Conservation (phyloP, 2,113 vertebrate genomes). For the Strigops habroptila region DNA sequence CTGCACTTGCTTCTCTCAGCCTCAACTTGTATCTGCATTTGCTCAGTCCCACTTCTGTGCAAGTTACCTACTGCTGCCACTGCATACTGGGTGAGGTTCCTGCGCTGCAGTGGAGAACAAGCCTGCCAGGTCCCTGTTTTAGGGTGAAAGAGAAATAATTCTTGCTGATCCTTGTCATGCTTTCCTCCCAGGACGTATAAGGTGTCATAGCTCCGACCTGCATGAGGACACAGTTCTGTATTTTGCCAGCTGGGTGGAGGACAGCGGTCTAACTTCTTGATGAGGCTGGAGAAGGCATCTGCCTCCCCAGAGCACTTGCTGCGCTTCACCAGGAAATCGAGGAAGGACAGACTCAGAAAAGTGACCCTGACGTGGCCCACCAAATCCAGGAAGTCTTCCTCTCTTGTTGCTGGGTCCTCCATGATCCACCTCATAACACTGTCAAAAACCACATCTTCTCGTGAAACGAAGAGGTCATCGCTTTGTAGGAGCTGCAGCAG, state of each 20-base stretch:
- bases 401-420: constrained; percentile 71
- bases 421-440: constrained; percentile 79
- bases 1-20: background rate
- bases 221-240: constrained; percentile 18
- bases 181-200: constrained; percentile 84
- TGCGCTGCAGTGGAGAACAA: constrained; percentile 80
- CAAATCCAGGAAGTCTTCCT: constrained; percentile 81
- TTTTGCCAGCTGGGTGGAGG: constrained; percentile 78
- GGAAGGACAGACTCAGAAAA: constrained; percentile 80
- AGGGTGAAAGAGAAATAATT: constrained; percentile 81
- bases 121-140: constrained; percentile 80
- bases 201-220: constrained; percentile 75
- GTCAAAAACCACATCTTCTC: constrained; percentile 83
- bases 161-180: constrained; percentile 82
- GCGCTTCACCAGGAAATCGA: constrained; percentile 75
- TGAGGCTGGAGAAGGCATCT: constrained; percentile 67
- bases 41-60: background rate
- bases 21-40: background rate
- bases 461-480: constrained; percentile 75
- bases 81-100: constrained; percentile 85
- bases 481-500: constrained; percentile 78
- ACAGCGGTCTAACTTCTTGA: constrained; percentile 76
- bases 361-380: constrained; percentile 77
- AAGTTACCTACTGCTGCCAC: constrained; percentile 87
- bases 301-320: constrained; percentile 69